Evolutionary conservation across 2,113 vertebrate genomes (phyloP).

Genomic region (Halcyon malimbica): DNA sequence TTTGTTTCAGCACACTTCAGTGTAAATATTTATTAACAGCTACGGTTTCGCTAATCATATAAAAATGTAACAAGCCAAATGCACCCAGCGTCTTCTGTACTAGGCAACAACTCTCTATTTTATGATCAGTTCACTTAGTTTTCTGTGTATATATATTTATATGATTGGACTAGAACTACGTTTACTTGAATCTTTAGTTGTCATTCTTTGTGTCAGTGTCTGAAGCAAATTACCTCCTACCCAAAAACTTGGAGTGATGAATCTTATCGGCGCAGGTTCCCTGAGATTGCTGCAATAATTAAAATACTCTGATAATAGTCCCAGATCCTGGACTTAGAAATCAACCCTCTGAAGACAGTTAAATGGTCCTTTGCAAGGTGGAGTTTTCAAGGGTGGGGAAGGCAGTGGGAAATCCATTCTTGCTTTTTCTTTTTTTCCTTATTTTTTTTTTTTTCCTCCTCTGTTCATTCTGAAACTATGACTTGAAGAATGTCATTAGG

Average conservation of each 20-base stretch:
- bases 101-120: not conserved
- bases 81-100: not conserved
- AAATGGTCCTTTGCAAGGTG: not conserved
- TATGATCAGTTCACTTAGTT: not conserved
- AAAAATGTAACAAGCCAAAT: not conserved
- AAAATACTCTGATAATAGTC: not conserved
- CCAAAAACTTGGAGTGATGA: not conserved
- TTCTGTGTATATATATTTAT: not conserved
- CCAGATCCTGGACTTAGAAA: not conserved
- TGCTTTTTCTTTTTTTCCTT: not conserved
- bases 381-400: not conserved
- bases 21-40: constrained; percentile 30
- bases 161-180: not conserved
- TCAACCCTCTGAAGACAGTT: not conserved
- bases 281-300: constrained; percentile 20
- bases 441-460: not conserved
- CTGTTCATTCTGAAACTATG: constrained; percentile 81
- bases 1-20: not conserved
- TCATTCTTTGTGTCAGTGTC: not conserved
- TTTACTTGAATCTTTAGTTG: not conserved
- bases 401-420: not conserved
- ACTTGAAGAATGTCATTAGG: constrained; percentile 89
- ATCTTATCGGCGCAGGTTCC: constrained; percentile 30
- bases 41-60: not conserved
- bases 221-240: not conserved